Base-by-base conservation (phyloP, 2,113 vertebrate genomes). In the Crypturellus undulatus region DNA sequence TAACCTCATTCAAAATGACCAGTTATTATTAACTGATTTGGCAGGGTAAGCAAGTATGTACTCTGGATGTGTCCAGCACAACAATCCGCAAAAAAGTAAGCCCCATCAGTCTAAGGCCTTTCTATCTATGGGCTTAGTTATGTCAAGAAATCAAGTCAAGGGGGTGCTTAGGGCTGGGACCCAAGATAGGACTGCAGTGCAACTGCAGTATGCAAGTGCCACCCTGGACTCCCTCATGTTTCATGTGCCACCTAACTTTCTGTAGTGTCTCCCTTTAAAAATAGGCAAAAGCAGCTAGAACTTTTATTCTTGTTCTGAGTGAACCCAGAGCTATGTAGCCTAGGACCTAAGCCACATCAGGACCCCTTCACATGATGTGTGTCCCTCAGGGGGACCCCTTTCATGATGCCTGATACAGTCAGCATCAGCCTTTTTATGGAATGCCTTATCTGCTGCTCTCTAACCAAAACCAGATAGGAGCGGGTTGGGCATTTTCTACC, bases 361-460 rank as follows among this genome's bases (percentile, higher is more conserved):
- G 71, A 45, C 3, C 3, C 2, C 4, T 3, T 56, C 26, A 20
- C 0, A 2, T 36, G 24, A 6, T 34, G 60, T 4, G 5, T 75
- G n/a, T 75, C 9, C 30, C 43, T 60, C 56, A 79, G 60, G 38
- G 30, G 10, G 9, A 60, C 4, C 14, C 3, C 8, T 65, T 38
- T 59, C 63, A 62, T 67, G 70, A 76, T 12, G 2, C 8, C 1
- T 1, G 13, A 54, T 19, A 76, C 22, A 79, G 16, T 5, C 51
- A 71, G 7, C 21, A 60, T 43, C 15, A 45, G 13, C 4, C 43
- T 71, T 60, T 32, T 30, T 51, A 40, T 9, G 1, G 70, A 79
- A 56, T 32, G 0, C 32, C 34, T 83, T 65, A 70, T 7, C 5
- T 76, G 34, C 43, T 60, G 5, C 43, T 75, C 75, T 79, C 32